Evolutionary conservation across 2,797 vertebrate genomes (phyloP).

Genomic region (Knipowitschia caucasica): DNA sequence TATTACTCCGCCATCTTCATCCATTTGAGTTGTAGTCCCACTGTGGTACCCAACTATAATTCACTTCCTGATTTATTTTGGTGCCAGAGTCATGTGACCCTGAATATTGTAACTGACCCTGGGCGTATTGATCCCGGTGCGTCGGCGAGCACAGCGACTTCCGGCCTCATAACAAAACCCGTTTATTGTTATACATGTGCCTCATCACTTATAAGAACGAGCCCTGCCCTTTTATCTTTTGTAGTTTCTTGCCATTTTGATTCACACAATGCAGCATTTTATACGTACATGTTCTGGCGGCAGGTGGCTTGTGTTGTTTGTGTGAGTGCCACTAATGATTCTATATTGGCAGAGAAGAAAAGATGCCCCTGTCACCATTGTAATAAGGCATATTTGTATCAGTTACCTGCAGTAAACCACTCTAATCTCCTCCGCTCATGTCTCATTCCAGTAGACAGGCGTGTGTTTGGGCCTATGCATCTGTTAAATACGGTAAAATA

Average conservation of each 20-base stretch:
- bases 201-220: constrained; percentile 61
- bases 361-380: constrained; percentile 67
- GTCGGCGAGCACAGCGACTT: constrained; percentile 72
- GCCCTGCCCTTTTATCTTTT: not conserved
- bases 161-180: constrained; percentile 77
- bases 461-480: constrained; percentile 17
- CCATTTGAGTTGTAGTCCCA: constrained; percentile 33
- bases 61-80: constrained; percentile 79
- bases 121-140: constrained; percentile 76
- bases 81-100: constrained; percentile 77
- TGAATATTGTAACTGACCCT: constrained; percentile 84
- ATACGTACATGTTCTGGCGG: constrained; percentile 12
- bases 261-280: not conserved
- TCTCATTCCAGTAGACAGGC: constrained; percentile 55
- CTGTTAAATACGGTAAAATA: constrained; percentile 17
- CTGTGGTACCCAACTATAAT: constrained; percentile 63
- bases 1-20: constrained; percentile 7
- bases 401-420: constrained; percentile 68
- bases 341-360: constrained; percentile 63
- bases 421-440: constrained; percentile 52
- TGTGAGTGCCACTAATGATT: constrained; percentile 64
- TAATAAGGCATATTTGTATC: constrained; percentile 76
- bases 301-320: constrained; percentile 17
- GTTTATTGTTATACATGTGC: constrained; percentile 66
- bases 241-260: not conserved